Percentiles rank a stretch among this genome's conserved stretches.
Evolutionary conservation across 2,888 invertebrate genomes (phyloP).

Genomic region (Lacanobia wlatinum): DNA sequence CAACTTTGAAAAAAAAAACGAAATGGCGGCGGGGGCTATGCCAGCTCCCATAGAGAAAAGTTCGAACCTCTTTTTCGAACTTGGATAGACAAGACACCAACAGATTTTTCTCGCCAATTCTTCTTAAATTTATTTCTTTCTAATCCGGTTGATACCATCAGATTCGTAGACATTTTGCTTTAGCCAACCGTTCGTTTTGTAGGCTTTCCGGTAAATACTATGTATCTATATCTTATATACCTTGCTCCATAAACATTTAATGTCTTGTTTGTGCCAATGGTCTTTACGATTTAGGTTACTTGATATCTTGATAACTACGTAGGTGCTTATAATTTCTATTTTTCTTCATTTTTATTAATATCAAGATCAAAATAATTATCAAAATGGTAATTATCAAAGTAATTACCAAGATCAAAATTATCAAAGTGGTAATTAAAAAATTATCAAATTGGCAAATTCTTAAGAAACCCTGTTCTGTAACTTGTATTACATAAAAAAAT

Average conservation of each 20-base stretch:
- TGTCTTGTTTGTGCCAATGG: slow-evolving; percentile 43
- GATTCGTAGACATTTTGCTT: slow-evolving; percentile 17
- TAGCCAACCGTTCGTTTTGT: slow-evolving; percentile 5
- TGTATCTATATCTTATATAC: slow-evolving; percentile 24
- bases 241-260: slow-evolving; percentile 52
- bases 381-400: neutral
- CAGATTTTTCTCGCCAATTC: neutral
- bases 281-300: slow-evolving; percentile 39
- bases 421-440: no score
- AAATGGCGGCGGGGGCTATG: no score
- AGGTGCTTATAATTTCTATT: neutral
- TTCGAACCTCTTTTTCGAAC: neutral
- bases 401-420: no score
- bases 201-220: slow-evolving; percentile 22
- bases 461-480: neutral
- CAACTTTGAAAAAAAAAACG: no score
- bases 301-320: slow-evolving; percentile 14
- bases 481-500: no score
- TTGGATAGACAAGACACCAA: neutral
- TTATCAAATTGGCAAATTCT: no score
- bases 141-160: neutral
- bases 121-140: neutral
- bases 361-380: no score
- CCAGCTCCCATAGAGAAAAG: no score
- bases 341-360: slow-evolving; percentile 5